phyloP scores from a whole-genome alignment of 2,797 vertebrate genomes.

The Phoebastria nigripes region DNA sequence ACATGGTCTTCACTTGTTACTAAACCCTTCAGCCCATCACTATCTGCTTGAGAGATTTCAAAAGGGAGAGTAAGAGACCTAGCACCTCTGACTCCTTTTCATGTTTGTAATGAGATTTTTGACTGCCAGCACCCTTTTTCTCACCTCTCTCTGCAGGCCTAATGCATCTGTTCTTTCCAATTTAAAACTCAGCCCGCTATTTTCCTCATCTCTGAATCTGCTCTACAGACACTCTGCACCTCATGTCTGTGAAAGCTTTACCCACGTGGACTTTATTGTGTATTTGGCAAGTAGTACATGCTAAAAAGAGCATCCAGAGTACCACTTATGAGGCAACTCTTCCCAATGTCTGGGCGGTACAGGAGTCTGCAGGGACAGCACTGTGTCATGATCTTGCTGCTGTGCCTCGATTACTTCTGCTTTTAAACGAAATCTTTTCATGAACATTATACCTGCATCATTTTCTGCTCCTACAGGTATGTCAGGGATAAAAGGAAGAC shows the following conservation, averaged over 20 bases:
- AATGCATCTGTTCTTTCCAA: not conserved
- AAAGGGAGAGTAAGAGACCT: not conserved
- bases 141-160: not conserved
- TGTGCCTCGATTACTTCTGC: not conserved
- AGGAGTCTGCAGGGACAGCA: not conserved
- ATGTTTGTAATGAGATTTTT: not conserved
- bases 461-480: too few species aligned
- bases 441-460: not conserved
- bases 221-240: not conserved
- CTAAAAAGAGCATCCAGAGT: not conserved
- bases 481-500: too few species aligned
- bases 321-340: not conserved
- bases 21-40: not conserved
- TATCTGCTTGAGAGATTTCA: not conserved
- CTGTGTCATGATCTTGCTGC: not conserved
- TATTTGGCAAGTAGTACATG: not conserved
- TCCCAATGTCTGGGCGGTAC: not conserved
- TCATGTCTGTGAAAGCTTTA: not conserved
- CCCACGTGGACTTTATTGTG: accelerated
- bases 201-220: not conserved
- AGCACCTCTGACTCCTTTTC: not conserved
- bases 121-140: not conserved
- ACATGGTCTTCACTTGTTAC: not conserved
- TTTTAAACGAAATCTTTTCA: not conserved
- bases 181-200: not conserved